Conservation (phyloP, 1,140 invertebrate genomes). For the Choristoneura fumiferana region DNA sequence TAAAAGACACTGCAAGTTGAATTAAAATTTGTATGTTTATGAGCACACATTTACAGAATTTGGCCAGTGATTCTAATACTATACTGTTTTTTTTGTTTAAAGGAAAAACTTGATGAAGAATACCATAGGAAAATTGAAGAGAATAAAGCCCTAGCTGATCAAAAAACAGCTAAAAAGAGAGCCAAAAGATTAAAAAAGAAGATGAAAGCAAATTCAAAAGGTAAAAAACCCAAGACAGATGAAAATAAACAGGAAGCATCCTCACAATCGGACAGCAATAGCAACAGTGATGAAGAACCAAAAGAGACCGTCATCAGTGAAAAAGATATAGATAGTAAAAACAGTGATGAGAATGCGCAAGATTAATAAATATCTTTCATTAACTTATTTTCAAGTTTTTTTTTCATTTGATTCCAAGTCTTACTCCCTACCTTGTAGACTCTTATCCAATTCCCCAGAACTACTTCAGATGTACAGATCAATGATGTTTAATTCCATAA, state of each 20-base stretch:
- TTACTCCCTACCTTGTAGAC: too few species aligned
- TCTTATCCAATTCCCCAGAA: too few species aligned
- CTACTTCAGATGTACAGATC: too few species aligned
- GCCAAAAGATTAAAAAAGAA: slow-evolving; percentile 91
- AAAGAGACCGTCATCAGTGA: slow-evolving; percentile 35
- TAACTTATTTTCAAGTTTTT: too few species aligned
- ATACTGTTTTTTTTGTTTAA: slow-evolving; percentile 37
- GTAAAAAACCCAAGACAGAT: slow-evolving; percentile 74
- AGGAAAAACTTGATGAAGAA: slow-evolving; percentile 90
- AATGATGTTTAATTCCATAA: too few species aligned
- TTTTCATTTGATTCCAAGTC: too few species aligned
- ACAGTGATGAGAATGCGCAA: slow-evolving; percentile 22
- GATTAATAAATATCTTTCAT: too few species aligned
- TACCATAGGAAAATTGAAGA: slow-evolving; percentile 91
- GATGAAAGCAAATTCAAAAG: slow-evolving; percentile 78
- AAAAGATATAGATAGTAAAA: slow-evolving; percentile 26
- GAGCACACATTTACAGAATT: too few species aligned
- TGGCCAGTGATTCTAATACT: too few species aligned
- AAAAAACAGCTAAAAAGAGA: slow-evolving; percentile 90
- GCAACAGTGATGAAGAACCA: slow-evolving; percentile 38
- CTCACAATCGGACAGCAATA: slow-evolving; percentile 53
- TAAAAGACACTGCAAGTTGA: too few species aligned
- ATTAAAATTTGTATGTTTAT: too few species aligned
- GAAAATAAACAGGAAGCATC: slow-evolving; percentile 38
- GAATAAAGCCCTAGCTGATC: slow-evolving; percentile 87